A percentile compares a stretch with the other conserved stretches of the same genome.
Evolutionary conservation across 1,140 invertebrate genomes (phyloP).

Genomic region (Nephotettix cincticeps): DNA sequence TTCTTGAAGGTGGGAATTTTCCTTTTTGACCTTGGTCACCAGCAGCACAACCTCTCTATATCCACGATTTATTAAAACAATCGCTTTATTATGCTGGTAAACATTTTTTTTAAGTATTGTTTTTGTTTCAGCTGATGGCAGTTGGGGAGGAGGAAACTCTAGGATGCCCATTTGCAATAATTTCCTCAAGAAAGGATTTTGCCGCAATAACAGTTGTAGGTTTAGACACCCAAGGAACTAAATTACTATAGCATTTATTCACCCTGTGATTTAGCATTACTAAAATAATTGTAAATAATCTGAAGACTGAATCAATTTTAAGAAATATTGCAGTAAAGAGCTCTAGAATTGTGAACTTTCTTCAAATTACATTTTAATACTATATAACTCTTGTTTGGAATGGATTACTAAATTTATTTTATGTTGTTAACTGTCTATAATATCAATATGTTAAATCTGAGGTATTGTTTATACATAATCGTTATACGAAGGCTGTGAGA

Average conservation of each 20-base stretch:
- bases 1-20: too few species aligned
- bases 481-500: background rate
- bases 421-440: background rate
- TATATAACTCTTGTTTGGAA: background rate
- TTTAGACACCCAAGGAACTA: constrained; percentile 30
- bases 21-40: too few species aligned
- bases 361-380: background rate
- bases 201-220: constrained; percentile 29
- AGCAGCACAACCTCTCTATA: too few species aligned
- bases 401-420: background rate
- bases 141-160: constrained; percentile 1
- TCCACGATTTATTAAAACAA: too few species aligned
- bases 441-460: background rate
- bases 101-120: too few species aligned
- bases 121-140: constrained; percentile 16
- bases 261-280: background rate
- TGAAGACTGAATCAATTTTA: background rate
- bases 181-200: constrained; percentile 31
- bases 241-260: background rate
- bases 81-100: too few species aligned
- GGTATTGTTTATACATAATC: background rate
- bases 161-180: constrained; percentile 27
- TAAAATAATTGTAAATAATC: background rate
- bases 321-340: background rate
- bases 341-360: background rate